Evolutionary conservation across 53 echinoderm and acorn worm genomes (phyloP).

Genomic region (Glandiceps talaboti): DNA sequence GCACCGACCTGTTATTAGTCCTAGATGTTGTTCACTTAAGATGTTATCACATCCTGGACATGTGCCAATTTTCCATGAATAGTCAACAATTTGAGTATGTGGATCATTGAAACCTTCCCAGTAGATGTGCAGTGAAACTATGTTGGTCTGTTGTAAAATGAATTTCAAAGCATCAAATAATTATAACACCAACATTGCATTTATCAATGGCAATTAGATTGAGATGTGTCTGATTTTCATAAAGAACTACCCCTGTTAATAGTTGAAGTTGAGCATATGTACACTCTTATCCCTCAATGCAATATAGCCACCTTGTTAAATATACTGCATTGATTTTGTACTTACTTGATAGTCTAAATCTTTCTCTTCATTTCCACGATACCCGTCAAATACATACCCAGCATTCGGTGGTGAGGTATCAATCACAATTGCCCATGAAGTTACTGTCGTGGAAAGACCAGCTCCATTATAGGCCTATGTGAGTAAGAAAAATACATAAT

Average conservation of each 20-base stretch:
- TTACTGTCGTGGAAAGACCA: conserved; percentile 15
- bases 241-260: too few relatives aligned
- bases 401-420: conserved; percentile 33
- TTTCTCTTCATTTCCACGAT: not conserved
- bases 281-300: too few relatives aligned
- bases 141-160: too few relatives aligned
- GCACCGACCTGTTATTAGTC: conserved; percentile 11
- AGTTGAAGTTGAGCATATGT: too few relatives aligned
- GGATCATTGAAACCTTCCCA: conserved; percentile 42
- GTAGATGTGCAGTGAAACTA: conserved; percentile 5
- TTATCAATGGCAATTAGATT: too few relatives aligned
- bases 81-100: not conserved
- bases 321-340: too few relatives aligned
- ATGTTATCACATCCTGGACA: conserved; percentile 34
- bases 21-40: conserved; percentile 23
- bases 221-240: too few relatives aligned
- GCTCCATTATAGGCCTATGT: conserved; percentile 29
- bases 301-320: too few relatives aligned
- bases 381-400: conserved; percentile 34
- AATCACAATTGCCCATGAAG: conserved; percentile 19
- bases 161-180: too few relatives aligned
- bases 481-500: too few relatives aligned
- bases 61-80: conserved; percentile 20
- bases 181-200: too few relatives aligned
- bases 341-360: conserved; percentile 20